Conservation (phyloP, 2,113 vertebrate genomes). For the Ptyas mucosa region DNA sequence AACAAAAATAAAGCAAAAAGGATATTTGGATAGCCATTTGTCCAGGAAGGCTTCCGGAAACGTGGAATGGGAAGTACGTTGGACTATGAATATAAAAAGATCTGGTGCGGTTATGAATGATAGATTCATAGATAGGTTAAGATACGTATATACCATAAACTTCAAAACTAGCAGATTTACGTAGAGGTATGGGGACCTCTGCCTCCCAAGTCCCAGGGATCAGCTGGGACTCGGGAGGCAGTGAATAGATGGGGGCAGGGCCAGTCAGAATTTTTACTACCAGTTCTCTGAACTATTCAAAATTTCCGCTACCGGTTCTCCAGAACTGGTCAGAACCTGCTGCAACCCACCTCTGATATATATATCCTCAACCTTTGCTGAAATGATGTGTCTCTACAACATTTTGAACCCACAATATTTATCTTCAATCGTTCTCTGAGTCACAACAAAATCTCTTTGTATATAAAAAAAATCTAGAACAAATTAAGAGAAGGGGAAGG, state of each 20-base stretch:
- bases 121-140: no score
- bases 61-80: background rate
- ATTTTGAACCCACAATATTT: background rate
- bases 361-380: background rate
- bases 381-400: background rate
- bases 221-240: no score
- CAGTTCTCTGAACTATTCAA: no score
- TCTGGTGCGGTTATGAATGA: no score
- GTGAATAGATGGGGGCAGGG: no score
- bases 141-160: background rate
- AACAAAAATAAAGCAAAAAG: fast-evolving
- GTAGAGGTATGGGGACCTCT: no score
- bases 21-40: background rate
- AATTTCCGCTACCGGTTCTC: no score
- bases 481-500: background rate
- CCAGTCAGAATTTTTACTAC: no score
- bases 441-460: background rate
- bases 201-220: no score
- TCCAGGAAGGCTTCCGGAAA: background rate
- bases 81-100: background rate
- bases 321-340: no score
- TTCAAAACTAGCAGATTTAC: background rate
- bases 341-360: no score
- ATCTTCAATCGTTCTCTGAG: background rate
- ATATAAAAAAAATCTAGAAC: background rate